A percentile compares a stretch with the other conserved stretches of the same genome.
These are phyloP conservation scores for Ramphastos sulfuratus DNA, from an alignment of 2,113 vertebrate genomes.

Conservation along the genomic window DNA sequence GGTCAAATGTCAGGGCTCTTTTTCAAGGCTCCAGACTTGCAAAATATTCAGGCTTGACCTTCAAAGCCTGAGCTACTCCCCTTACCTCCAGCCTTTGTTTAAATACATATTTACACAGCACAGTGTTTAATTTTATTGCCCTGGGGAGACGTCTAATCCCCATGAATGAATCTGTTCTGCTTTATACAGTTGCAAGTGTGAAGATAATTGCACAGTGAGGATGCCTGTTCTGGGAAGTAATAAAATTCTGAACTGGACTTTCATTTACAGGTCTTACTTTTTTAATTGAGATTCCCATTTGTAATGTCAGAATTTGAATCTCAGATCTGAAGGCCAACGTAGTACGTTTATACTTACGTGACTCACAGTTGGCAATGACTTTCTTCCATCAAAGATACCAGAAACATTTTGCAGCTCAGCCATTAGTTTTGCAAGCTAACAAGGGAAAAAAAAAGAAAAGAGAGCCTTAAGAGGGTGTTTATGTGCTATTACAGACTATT, in stretches of 20 bases:
- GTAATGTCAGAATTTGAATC: background rate
- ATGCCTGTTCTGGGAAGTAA: background rate
- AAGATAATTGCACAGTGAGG: background rate
- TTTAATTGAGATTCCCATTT: background rate
- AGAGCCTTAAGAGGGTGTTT: slow-evolving; percentile 12
- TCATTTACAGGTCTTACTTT: background rate
- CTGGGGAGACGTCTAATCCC: background rate
- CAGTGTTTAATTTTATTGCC: background rate
- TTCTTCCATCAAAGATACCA: slow-evolving; percentile 79
- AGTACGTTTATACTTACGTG: slow-evolving; percentile 73
- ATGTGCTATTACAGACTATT: slow-evolving; percentile 1
- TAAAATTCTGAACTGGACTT: background rate
- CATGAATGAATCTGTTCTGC: background rate
- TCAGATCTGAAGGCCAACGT: background rate
- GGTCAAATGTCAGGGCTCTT: background rate
- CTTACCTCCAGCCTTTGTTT: background rate
- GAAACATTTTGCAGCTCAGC: slow-evolving; percentile 90
- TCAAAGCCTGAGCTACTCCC: background rate
- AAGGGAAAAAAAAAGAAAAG: slow-evolving; percentile 16
- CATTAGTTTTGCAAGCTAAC: slow-evolving; percentile 95
- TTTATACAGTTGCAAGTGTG: background rate
- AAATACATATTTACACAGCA: background rate
- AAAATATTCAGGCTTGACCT: background rate
- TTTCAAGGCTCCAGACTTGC: background rate
- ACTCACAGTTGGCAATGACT: slow-evolving; percentile 65